Evolutionary conservation across 2,888 invertebrate species (phyloP), one percentile per base, ranked within the genome.

Genomic region (Linhomoeus sp.): DNA sequence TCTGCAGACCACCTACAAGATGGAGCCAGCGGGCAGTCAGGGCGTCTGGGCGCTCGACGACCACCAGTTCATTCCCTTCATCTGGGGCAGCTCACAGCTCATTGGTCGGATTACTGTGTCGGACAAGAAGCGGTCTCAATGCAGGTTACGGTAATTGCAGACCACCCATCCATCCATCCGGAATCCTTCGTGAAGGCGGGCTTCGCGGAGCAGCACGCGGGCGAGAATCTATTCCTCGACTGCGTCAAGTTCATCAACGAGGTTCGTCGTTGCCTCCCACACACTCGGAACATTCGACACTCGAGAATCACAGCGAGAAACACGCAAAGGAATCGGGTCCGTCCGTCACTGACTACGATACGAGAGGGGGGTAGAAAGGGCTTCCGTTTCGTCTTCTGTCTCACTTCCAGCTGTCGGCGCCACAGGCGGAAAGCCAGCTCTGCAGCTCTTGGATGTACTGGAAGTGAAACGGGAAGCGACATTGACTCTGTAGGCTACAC

Each of bases 11-110:
- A 79, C 75, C 0, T 99, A 97, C 65, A 75, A 87, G 58, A 92
- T 99, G 88, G 97, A 99, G 69, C 97, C 97, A 7, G 97, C 97
- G 1, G 97, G 97, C 12, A 90, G 90, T 66, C 92, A 94, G 60
- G 97, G 97, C 1, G 97, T 94, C 14, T 97, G 94, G 88, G 86
- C 92, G 58, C 73, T 99, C 46, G 97, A 99, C 68, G 97, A 99
- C 67, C 94, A 81, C 66, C 97, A 99, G 67, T 99, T 99, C 71
- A 75, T 94, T 38, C 92, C 94, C 29, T 99, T 97, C 60, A 80
- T 97, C 62, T 97, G 88, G 86, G 97, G 97, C n/a, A 90, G 90
- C 66, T 78, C 94, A 14, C 97, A 99, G 64, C 74, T 99, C 20
- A 73, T 87, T 50, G 79, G 82, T 79, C 17, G 29, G 46, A 37